Percentiles rank a stretch among this genome's conserved stretches.
Conservation (phyloP, 2,113 vertebrate genomes). For the Picathartes gymnocephalus region DNA sequence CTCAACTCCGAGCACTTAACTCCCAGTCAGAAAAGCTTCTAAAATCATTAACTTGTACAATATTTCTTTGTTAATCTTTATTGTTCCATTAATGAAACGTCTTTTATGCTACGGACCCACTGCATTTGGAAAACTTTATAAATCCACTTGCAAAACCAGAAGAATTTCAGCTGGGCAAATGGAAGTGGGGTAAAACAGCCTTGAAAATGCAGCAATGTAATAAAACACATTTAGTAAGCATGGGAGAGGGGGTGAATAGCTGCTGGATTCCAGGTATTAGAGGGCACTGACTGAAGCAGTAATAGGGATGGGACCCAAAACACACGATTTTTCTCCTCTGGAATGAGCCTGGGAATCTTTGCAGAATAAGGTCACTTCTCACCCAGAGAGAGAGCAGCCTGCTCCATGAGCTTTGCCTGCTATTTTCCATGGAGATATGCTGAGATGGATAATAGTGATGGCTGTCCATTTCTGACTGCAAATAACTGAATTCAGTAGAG, state of each 20-base stretch:
- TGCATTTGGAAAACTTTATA: not conserved
- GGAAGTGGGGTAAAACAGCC: not conserved
- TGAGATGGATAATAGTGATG: not conserved
- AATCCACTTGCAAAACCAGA: not conserved
- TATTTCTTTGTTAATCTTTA: not conserved
- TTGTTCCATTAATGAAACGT: not conserved
- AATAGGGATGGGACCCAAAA: fast-evolving
- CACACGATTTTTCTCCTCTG: not conserved
- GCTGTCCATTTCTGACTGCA: not conserved
- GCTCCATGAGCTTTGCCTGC: not conserved
- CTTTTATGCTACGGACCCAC: not conserved
- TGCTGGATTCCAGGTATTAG: not conserved
- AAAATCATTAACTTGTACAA: not conserved
- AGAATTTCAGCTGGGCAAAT: not conserved
- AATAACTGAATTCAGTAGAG: not conserved
- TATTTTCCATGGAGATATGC: not conserved
- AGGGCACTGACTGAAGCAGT: not conserved
- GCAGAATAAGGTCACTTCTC: not conserved
- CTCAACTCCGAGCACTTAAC: not conserved
- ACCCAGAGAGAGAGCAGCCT: not conserved
- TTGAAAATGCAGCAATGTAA: not conserved
- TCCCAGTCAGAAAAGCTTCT: not conserved
- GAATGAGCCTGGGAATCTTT: not conserved
- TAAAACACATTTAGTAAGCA: not conserved
- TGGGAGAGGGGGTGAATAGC: not conserved